These are phyloP conservation scores for Teleopsis dalmanni DNA, from an alignment of 1,140 invertebrate species.

Conservation along the genomic window DNA sequence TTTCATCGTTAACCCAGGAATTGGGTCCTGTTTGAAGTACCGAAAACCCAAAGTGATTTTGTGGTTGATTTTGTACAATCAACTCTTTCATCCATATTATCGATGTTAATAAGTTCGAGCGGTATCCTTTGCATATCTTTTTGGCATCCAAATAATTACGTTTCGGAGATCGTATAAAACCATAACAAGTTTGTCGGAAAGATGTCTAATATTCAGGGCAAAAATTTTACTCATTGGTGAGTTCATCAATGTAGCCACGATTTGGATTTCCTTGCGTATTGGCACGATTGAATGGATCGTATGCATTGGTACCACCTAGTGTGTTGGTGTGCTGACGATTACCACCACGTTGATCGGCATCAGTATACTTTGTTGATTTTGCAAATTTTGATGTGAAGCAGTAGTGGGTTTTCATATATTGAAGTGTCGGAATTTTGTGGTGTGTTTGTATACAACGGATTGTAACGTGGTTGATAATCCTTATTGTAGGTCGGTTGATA, in stretches of 20 bases:
- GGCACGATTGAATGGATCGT: conserved; percentile 33
- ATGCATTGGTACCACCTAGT: conserved; percentile 13
- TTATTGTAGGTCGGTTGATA: conserved; percentile 36
- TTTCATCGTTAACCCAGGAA: conserved; percentile 82
- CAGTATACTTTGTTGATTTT: conserved; percentile 6
- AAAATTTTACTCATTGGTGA: conserved; percentile 33
- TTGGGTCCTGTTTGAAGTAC: conserved; percentile 63
- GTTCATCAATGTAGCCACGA: conserved; percentile 24
- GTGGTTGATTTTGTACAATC: conserved; percentile 72
- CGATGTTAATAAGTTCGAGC: conserved; percentile 71
- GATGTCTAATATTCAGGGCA: conserved; percentile 78
- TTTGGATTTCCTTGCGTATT: conserved; percentile 4
- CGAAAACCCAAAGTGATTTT: conserved; percentile 79
- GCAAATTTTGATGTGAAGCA: conserved; percentile 16
- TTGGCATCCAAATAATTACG: conserved; percentile 68
- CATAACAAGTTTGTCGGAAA: conserved; percentile 70
- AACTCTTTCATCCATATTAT: conserved; percentile 71
- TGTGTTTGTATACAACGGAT: conserved; percentile 30
- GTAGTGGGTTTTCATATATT: conserved; percentile 27
- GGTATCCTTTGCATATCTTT: conserved; percentile 70
- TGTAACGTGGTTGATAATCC: conserved; percentile 31
- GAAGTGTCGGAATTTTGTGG: conserved; percentile 12
- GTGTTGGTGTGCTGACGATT: conserved; percentile 10
- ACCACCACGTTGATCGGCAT: conserved; percentile 13
- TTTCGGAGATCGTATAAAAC: conserved; percentile 77